phyloP scores from a whole-genome alignment of 2,113 vertebrate genomes.

The Hydropotes inermis region DNA sequence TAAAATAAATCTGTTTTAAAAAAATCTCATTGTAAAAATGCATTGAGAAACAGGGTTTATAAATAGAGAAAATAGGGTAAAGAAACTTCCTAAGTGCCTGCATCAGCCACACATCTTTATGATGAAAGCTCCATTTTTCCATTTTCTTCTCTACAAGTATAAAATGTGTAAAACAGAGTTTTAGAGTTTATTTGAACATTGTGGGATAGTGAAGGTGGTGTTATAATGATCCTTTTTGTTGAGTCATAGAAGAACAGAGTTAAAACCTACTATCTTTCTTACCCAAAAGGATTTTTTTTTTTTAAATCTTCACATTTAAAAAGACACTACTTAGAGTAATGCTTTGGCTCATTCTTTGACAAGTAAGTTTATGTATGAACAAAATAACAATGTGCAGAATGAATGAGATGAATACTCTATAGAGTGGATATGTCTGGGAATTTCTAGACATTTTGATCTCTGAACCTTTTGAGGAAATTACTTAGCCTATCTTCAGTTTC shows the following conservation, averaged over 20 bases:
- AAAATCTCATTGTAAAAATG: not conserved
- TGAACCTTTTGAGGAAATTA: not conserved
- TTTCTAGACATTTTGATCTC: not conserved
- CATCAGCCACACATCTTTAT: not conserved
- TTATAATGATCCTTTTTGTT: not conserved
- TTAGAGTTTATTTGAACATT: not conserved
- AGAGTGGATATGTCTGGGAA: not conserved
- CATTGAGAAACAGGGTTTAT: not conserved
- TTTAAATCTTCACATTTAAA: not conserved
- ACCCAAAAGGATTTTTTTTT: not conserved
- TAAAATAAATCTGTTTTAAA: constrained; percentile 8
- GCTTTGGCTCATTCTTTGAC: not conserved
- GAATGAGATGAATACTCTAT: not conserved
- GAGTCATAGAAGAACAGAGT: not conserved
- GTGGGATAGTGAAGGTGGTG: not conserved
- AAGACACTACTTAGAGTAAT: not conserved
- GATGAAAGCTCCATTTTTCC: not conserved
- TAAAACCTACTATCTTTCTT: not conserved
- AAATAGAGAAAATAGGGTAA: not conserved
- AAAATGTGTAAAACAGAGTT: not conserved
- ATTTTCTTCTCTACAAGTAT: not conserved
- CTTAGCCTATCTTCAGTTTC: constrained; percentile 9
- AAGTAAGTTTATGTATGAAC: not conserved
- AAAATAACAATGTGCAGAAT: not conserved
- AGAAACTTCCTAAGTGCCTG: not conserved